Percentiles rank a stretch among this genome's conserved stretches.
phyloP scores from a whole-genome alignment of 1,140 invertebrate species.

The Rhopalosiphum padi region DNA sequence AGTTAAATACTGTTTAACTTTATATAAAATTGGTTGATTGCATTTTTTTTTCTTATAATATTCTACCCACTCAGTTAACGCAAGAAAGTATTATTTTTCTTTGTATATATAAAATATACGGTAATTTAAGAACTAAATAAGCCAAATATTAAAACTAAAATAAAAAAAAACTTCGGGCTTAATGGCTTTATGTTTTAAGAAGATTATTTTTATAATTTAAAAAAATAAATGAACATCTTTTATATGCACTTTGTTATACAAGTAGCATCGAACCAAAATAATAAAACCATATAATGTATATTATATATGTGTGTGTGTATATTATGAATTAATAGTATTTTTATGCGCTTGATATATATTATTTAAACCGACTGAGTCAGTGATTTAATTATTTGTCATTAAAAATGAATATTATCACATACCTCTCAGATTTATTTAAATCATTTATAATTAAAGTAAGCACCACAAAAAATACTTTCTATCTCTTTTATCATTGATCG shows the following conservation, averaged over 20 bases:
- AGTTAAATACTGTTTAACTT: not conserved
- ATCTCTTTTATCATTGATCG: not conserved
- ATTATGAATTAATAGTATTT: not conserved
- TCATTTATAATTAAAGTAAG: not conserved
- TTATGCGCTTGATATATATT: not conserved
- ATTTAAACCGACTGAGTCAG: not conserved
- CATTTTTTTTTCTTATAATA: not conserved
- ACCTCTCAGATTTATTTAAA: not conserved
- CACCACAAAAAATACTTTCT: not conserved
- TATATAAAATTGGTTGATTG: not conserved
- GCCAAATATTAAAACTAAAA: not conserved
- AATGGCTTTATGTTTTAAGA: not conserved
- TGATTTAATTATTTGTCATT: not conserved
- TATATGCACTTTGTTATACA: not conserved
- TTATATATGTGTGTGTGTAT: not conserved
- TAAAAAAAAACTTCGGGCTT: not conserved
- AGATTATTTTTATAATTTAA: constrained; percentile 12
- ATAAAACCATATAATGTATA: not conserved
- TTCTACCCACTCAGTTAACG: not conserved
- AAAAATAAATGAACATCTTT: not conserved
- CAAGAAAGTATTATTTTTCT: not conserved
- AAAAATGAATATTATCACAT: not conserved
- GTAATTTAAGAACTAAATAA: not conserved
- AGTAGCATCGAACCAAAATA: not conserved
- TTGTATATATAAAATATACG: not conserved